These are phyloP conservation scores for Agrochola litura DNA, from an alignment of 2,888 invertebrate species.

Conservation along the genomic window DNA sequence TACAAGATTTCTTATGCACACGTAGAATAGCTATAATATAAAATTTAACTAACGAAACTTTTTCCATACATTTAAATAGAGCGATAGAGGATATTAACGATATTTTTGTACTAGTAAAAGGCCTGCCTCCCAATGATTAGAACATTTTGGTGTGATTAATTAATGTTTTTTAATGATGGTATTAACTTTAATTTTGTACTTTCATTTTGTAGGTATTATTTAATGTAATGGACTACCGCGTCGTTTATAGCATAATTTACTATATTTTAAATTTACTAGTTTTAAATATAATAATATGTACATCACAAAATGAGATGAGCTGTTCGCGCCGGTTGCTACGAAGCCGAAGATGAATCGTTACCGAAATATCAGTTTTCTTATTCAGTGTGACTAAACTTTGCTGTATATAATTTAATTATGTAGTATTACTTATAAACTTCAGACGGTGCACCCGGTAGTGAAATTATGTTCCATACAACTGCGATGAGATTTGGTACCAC, in stretches of 20 bases:
- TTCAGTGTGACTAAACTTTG: slow-evolving; percentile 64
- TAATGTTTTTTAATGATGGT: slow-evolving; percentile 63
- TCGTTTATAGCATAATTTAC: slow-evolving; percentile 78
- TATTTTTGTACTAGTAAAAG: slow-evolving; percentile 88
- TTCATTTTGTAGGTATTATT: slow-evolving; percentile 67
- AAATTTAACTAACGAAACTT: slow-evolving; percentile 52
- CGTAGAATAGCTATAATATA: slow-evolving; percentile 58
- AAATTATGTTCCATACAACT: slow-evolving; percentile 57
- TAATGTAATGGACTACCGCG: slow-evolving; percentile 66
- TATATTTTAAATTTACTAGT: slow-evolving; percentile 66
- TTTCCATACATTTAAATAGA: slow-evolving; percentile 64
- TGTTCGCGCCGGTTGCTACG: slow-evolving; percentile 66
- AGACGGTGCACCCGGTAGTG: slow-evolving; percentile 41
- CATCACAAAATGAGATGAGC: slow-evolving; percentile 78
- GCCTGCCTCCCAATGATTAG: slow-evolving; percentile 79
- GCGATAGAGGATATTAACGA: slow-evolving; percentile 70
- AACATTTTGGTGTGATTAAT: slow-evolving; percentile 66
- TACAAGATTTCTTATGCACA: slow-evolving; percentile 61
- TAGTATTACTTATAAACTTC: slow-evolving; percentile 58
- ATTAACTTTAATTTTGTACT: slow-evolving; percentile 64
- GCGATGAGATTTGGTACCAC: slow-evolving; percentile 43
- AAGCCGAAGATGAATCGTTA: slow-evolving; percentile 81
- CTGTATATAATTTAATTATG: slow-evolving; percentile 61
- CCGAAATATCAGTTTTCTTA: slow-evolving; percentile 71
- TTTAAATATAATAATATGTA: slow-evolving; percentile 70